phyloP scores from a whole-genome alignment of 2,797 vertebrate species.

The Parambassis ranga region DNA sequence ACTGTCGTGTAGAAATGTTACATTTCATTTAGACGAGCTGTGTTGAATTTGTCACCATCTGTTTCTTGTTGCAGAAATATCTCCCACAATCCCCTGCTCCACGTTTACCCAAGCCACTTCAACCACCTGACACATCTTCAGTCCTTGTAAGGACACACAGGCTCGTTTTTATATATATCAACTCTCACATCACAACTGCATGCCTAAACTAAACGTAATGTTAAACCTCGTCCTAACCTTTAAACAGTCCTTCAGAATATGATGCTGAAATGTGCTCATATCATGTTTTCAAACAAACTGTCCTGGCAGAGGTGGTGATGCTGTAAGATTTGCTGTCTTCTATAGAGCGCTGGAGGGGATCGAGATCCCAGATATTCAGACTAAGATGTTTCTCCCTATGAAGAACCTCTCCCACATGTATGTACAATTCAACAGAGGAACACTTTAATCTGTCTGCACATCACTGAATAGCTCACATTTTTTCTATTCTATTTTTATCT shows the following conservation, averaged over 20 bases:
- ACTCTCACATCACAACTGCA: background rate
- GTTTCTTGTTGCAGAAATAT: constrained; percentile 79
- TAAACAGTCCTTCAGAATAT: background rate
- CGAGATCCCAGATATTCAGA: constrained; percentile 82
- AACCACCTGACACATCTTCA: constrained; percentile 81
- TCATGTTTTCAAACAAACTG: background rate
- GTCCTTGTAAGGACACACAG: constrained; percentile 80
- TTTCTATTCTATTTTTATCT: background rate
- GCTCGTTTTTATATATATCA: background rate
- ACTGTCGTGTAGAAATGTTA: background rate
- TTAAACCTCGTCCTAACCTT: background rate
- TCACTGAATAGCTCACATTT: background rate
- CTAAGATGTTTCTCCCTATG: constrained; percentile 82
- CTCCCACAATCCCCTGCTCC: constrained; percentile 81
- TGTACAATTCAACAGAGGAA: constrained; percentile 19
- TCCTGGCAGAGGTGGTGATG: background rate
- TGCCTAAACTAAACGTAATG: background rate
- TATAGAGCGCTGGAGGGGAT: constrained; percentile 82
- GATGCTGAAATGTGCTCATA: background rate
- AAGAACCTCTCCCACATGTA: constrained; percentile 84
- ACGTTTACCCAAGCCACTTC: constrained; percentile 75
- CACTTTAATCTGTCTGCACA: background rate
- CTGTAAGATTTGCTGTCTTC: constrained; percentile 11
- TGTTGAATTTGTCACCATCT: background rate
- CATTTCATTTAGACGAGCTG: background rate